Base-by-base conservation (phyloP, 1,140 invertebrate species). In the Macrobrachium nipponense region DNA sequence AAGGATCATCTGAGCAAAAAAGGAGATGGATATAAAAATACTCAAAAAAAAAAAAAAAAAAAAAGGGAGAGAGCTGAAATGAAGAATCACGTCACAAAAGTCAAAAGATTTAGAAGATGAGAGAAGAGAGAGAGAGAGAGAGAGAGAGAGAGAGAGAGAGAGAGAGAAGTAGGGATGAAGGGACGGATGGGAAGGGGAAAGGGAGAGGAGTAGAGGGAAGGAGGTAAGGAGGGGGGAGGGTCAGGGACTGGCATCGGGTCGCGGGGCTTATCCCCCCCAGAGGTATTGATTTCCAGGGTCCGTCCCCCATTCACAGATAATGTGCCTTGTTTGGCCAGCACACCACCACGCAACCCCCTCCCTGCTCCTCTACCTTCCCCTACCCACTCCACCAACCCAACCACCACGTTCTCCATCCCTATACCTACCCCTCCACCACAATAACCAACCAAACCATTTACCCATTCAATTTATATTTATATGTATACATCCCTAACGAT, bases 301-400 rank as follows among this genome's bases (percentile, higher is more conserved):
- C 44, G 44, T 58, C 36, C 73, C 73, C 73, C 44, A 76, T 76
- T 58, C 73, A 76, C 73, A 58, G 73, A 76, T 76, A 76, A 76
- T 76, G 73, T 76, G 59, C 73, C 73, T 76, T 76, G 73, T 76
- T 73, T 76, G 73, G 73, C 73, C 44, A 20, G 44, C 73, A 44
- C 73, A 58, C 44, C 36, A 44, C 44, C 73, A n/a, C 70, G n/a
- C 70, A n/a, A 5, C 36, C 70, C 36, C 15, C 14, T 15, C 10
- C 27, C 23, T 5, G 7, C 68, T n/a, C 68, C 23, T 14, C 20
- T 15, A 10, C 68, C 68, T 14, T n/a, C 64, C 18, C 11, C 14
- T 10, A 5, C 1, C 8, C 14, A 44, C 36, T 15, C 36, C 27
- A 36, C 27, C 27, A 36, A 36, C 7, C 20, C n/a, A 70, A 17